A percentile compares a stretch with the other conserved stretches of the same genome.
phyloP scores from a whole-genome alignment of 2,888 invertebrate species.

The Mayetiola destructor region DNA sequence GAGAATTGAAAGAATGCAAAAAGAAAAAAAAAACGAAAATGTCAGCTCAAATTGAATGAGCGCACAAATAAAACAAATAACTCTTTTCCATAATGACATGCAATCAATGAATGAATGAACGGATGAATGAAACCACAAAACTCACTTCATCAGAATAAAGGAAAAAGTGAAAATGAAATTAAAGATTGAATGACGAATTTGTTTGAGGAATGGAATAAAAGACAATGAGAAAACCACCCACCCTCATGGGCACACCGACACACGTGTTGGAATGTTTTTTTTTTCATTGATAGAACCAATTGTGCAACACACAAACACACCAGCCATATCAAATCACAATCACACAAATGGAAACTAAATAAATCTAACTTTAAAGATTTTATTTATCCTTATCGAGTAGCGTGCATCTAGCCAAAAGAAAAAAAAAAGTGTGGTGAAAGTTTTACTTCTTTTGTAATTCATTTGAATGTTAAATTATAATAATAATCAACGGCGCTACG shows the following conservation, averaged over 20 bases:
- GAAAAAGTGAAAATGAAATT: too few relatives aligned
- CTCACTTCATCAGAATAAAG: neutral
- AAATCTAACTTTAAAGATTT: conserved; percentile 6
- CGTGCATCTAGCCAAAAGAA: conserved; percentile 21
- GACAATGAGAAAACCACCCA: neutral
- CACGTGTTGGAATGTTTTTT: neutral
- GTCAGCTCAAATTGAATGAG: conserved; percentile 1
- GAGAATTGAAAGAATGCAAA: neutral
- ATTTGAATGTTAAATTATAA: neutral
- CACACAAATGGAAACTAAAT: neutral
- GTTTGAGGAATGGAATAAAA: neutral
- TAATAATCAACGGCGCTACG: too few relatives aligned
- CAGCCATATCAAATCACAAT: neutral
- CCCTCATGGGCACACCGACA: neutral
- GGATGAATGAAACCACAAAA: neutral
- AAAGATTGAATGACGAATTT: too few relatives aligned
- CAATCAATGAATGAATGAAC: too few relatives aligned
- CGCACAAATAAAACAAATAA: neutral
- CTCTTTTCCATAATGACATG: too few relatives aligned
- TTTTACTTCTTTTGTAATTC: neutral
- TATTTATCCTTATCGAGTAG: conserved; percentile 21
- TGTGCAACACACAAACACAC: neutral
- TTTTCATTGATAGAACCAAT: neutral
- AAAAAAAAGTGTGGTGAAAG: neutral
- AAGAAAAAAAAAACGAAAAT: neutral